phyloP scores from a whole-genome alignment of 1,140 invertebrate genomes.

The Zaprionus vittiger region DNA sequence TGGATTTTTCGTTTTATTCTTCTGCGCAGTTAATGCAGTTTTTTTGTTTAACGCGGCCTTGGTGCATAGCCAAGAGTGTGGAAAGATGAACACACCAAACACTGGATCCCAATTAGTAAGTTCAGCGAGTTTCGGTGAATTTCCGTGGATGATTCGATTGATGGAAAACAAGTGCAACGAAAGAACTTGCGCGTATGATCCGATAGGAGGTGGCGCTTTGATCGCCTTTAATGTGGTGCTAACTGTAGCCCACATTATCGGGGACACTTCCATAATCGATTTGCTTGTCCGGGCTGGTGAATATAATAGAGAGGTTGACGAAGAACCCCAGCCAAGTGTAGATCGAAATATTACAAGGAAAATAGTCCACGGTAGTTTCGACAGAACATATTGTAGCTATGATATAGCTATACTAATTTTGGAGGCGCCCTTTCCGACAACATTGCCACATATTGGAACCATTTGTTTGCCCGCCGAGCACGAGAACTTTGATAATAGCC shows the following conservation, averaged over 20 bases:
- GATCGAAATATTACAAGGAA: no score
- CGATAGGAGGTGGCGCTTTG: background rate
- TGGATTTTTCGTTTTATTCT: no score
- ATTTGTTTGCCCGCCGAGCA: background rate
- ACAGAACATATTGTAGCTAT: no score
- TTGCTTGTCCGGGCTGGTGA: no score
- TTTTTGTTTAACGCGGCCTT: no score
- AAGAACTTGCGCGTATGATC: background rate
- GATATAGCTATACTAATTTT: background rate
- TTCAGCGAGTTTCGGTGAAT: background rate
- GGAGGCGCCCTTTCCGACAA: background rate
- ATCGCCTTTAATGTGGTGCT: background rate
- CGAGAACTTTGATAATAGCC: background rate
- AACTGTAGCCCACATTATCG: no score
- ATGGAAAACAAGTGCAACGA: background rate
- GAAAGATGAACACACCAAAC: background rate
- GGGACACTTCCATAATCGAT: no score
- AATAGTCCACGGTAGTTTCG: no score
- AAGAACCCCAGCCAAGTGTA: no score
- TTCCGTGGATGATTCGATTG: background rate
- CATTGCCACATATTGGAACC: background rate
- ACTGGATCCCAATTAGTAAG: accelerated
- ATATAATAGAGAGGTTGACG: no score
- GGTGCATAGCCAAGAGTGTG: no score
- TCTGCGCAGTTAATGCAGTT: no score